Conservation (phyloP, 1,140 invertebrate genomes). For the Calliphora vicina region DNA sequence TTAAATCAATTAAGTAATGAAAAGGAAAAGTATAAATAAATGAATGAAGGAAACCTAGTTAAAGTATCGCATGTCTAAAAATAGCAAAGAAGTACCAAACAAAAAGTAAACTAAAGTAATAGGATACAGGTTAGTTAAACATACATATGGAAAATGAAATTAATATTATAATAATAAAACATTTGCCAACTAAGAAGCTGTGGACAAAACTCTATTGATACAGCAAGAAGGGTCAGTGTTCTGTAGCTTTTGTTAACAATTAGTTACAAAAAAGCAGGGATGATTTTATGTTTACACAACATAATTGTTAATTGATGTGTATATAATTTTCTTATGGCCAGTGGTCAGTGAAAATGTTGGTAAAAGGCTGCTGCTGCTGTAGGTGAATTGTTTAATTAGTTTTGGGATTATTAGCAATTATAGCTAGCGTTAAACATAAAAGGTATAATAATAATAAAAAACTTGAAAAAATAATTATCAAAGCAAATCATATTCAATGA, state of each 20-base stretch:
- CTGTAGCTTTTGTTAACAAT: slow-evolving; percentile 7
- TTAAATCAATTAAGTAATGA: background rate
- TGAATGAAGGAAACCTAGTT: background rate
- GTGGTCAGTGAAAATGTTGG: background rate
- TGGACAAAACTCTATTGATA: no score
- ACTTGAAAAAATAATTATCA: background rate
- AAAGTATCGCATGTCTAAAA: slow-evolving; percentile 24
- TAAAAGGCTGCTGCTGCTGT: background rate
- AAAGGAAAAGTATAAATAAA: background rate
- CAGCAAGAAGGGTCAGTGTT: background rate
- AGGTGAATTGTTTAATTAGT: slow-evolving; percentile 28
- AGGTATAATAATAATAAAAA: background rate
- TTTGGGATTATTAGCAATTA: slow-evolving; percentile 29
- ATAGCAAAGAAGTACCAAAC: background rate
- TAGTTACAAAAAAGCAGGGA: background rate
- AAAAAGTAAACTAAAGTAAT: background rate
- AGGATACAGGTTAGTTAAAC: no score
- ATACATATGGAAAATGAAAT: slow-evolving; percentile 7
- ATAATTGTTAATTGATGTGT: slow-evolving; percentile 31
- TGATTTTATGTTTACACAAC: background rate
- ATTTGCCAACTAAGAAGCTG: no score
- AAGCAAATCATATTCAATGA: background rate
- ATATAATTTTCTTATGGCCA: slow-evolving; percentile 18
- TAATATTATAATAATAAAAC: background rate
- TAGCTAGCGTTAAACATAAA: background rate